Evolutionary conservation across 1,140 invertebrate species (phyloP), one percentile per base, ranked within the genome.

Genomic region (Scylla paramamosain): DNA sequence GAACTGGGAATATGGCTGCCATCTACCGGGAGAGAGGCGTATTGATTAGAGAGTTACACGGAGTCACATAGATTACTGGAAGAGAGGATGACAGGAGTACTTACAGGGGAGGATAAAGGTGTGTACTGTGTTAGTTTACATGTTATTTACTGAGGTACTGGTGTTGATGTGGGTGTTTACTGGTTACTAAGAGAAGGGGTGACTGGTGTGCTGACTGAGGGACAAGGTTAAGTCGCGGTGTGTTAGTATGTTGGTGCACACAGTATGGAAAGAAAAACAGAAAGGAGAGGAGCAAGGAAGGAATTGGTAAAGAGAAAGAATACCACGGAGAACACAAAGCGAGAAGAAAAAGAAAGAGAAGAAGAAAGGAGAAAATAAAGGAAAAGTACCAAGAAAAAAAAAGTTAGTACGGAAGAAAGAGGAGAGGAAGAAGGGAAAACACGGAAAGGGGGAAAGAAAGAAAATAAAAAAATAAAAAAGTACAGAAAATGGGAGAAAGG

Each of bases 1-100:
- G 97, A 46, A 98, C 98, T 0, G 98, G 98, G 97, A 99, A 99
- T 96, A 99, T 98, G 8, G 98, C 98, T 77, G 98, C 98, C 98
- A 99, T 99, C 98, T 99, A 97, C 59, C 31, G 90, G 59, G 59
- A 59, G 59, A 32, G 29, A 92, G 31, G 52, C 3, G 84, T 31
- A 14, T 4, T 16, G 12, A 87, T 6, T 4, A 25, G 8, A 32
- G 46, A 10, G 87, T 39, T 86, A 39, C 28, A 31, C 6, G 20
- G 10, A 39, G 1, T 20, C 6, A n/a, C 84, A 31, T 14, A 86
- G 39, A n/a, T n/a, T n/a, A 77, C 12, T 77, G 20, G 84, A n/a
- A 29, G 84, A 3, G 20, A 20, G 3, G 4, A 29, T 16, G 29
- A 87, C 16, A 7, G 77, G 25, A 83, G 77, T 83, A 83, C 39